phyloP scores from a whole-genome alignment of 2,113 vertebrate species.

The Phylloscopus whistleri region DNA sequence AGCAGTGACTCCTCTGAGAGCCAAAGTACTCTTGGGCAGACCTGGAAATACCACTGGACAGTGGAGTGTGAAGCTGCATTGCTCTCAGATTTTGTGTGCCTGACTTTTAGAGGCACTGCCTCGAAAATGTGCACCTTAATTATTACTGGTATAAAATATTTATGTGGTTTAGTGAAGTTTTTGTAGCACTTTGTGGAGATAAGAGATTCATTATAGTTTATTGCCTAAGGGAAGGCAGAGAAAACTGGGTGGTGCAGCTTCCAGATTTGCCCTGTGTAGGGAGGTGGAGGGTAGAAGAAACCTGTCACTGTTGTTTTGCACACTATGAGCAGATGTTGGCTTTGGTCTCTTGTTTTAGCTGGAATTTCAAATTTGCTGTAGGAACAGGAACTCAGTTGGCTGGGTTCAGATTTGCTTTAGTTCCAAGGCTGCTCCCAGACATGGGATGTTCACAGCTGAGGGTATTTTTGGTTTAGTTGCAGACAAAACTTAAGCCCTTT shows the following conservation, averaged over 20 bases:
- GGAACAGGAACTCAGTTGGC: neutral
- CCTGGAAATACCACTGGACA: neutral
- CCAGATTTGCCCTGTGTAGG: neutral
- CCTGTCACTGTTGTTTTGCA: neutral
- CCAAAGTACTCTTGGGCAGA: neutral
- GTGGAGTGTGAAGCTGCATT: fast-evolving
- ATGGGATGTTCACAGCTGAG: neutral
- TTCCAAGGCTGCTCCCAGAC: neutral
- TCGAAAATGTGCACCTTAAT: neutral
- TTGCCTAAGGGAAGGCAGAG: neutral
- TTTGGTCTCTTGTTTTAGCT: neutral
- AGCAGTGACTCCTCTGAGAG: neutral
- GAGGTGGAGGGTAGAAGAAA: neutral
- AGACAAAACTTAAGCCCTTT: neutral
- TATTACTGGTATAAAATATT: neutral
- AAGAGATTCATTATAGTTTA: neutral
- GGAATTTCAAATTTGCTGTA: neutral
- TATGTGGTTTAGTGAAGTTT: neutral
- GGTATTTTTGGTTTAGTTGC: neutral
- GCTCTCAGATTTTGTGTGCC: neutral
- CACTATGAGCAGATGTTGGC: neutral
- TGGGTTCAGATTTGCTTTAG: neutral
- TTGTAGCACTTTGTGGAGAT: neutral
- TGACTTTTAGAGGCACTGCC: neutral
- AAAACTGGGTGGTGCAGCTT: neutral